Percentiles rank a stretch among this genome's conserved stretches.
Evolutionary conservation across 2,113 vertebrate species (phyloP).

Genomic region (Pogona vitticeps): DNA sequence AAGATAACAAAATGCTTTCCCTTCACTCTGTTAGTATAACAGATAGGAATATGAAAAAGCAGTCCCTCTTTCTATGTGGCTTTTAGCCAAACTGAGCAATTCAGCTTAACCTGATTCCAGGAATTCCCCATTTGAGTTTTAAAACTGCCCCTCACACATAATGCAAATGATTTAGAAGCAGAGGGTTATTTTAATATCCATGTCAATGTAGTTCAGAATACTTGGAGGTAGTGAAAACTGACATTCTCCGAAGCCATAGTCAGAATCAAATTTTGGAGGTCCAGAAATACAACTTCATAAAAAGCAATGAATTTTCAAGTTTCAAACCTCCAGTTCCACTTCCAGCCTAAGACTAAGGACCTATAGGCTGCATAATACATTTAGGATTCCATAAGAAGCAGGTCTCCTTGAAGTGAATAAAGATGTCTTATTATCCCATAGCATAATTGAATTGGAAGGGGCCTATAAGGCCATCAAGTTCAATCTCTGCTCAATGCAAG

Average conservation of each 20-base stretch:
- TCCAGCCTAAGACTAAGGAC: no score
- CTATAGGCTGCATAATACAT: no score
- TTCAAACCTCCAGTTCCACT: not conserved
- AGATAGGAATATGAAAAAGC: conserved; percentile 43
- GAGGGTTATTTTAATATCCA: conserved; percentile 22
- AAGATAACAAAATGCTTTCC: conserved; percentile 44
- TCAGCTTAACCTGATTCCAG: conserved; percentile 43
- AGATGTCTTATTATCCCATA: no score
- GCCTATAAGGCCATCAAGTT: no score
- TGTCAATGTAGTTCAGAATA: conserved; percentile 26
- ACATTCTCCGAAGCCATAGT: not conserved
- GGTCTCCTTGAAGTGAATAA: no score
- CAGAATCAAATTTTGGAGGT: not conserved
- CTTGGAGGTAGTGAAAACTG: not conserved
- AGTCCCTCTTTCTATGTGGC: conserved; percentile 38
- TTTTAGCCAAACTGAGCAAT: conserved; percentile 41
- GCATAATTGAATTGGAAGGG: no score
- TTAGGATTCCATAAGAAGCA: no score
- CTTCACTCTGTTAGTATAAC: conserved; percentile 48
- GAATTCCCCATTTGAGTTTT: conserved; percentile 50
- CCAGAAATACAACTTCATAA: not conserved
- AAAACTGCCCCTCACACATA: conserved; percentile 48
- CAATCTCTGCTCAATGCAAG: no score
- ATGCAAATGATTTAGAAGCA: conserved; percentile 44
- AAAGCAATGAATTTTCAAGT: not conserved